A percentile compares a stretch with the other conserved stretches of the same genome.
Conservation (phyloP, 1,140 invertebrate genomes). For the Aphidius ervi region DNA sequence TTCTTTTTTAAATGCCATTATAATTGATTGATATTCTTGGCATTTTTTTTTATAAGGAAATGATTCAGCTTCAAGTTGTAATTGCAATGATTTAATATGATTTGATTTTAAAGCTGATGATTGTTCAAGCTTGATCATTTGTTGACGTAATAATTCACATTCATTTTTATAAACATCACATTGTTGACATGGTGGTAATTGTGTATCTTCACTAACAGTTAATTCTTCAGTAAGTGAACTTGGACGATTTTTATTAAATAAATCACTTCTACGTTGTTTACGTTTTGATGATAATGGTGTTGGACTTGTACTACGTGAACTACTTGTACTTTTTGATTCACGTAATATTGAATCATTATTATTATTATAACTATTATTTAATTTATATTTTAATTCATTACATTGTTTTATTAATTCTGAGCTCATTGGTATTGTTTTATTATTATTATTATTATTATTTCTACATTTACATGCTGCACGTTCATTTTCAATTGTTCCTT, state of each 20-base stretch:
- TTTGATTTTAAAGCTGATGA: conserved; percentile 38
- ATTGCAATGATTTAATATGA: conserved; percentile 38
- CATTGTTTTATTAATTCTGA: conserved; percentile 11
- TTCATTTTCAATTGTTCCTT: background rate
- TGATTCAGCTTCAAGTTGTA: conserved; percentile 38
- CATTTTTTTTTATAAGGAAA: conserved; percentile 41
- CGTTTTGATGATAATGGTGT: conserved; percentile 16
- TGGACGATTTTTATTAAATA: conserved; percentile 39
- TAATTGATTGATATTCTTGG: conserved; percentile 34
- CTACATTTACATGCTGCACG: background rate
- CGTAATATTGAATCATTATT: background rate
- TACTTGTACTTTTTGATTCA: conserved; percentile 25
- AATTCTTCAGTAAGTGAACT: conserved; percentile 27
- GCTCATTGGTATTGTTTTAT: conserved; percentile 9
- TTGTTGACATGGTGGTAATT: background rate
- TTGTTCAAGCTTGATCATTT: conserved; percentile 36
- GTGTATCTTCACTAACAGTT: conserved; percentile 3
- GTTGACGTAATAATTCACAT: conserved; percentile 30
- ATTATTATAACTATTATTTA: conserved; percentile 26
- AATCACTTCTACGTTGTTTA: conserved; percentile 32
- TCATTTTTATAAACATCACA: background rate
- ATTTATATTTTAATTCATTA: conserved; percentile 26
- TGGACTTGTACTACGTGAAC: conserved; percentile 33
- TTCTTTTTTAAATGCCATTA: conserved; percentile 23
- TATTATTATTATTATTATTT: conserved; percentile 16